Evolutionary conservation across 2,113 vertebrate species (phyloP), one percentile per base, ranked within the genome.

Genomic region (Serilophus lunatus): DNA sequence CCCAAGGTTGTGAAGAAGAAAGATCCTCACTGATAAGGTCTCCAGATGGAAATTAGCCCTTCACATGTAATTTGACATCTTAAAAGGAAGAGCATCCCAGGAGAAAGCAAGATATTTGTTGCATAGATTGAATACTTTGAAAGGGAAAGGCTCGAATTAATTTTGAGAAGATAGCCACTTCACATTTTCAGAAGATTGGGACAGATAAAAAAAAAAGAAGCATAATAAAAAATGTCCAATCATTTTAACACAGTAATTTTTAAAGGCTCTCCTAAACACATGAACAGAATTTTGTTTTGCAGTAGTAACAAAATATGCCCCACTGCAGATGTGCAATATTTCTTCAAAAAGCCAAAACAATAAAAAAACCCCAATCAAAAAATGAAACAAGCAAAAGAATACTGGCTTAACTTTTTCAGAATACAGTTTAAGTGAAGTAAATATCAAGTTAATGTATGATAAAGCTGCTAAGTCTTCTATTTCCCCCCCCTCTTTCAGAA

Each of bases 51-150:
- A 95, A 96, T 97, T 95, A 97, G 92, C 82, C 93, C 90, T 97
- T 97, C 95, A 95, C 92, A 94, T 95, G 83, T 92, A 97, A 97
- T 97, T 96, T 96, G 95, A 95, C 95, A 92, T 95, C 86, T 92
- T 93, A 92, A 95, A 97, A 96, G 59, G 94, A 92, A 95, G 90
- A 91, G 60, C 66, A 77, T 94, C 96, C 92, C 95, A 82, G 92
- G 95, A 96, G 91, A 93, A 95, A 94, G 38, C 31, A 71, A 92
- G 79, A 72, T 96, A 91, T 94, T 93, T 95, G 82, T 95, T 90
- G 56, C 83, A 63, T 59, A 95, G 91, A 95, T 86, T 94, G 87
- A 92, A 72, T 20, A 69, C 78, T 95, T 93, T 76, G 61, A 95
- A 95, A 88, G 28, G 12, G 70, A 95, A 95, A 71, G 80, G 42